Conservation (phyloP, 2,888 invertebrate genomes). For the Baccha elongata region DNA sequence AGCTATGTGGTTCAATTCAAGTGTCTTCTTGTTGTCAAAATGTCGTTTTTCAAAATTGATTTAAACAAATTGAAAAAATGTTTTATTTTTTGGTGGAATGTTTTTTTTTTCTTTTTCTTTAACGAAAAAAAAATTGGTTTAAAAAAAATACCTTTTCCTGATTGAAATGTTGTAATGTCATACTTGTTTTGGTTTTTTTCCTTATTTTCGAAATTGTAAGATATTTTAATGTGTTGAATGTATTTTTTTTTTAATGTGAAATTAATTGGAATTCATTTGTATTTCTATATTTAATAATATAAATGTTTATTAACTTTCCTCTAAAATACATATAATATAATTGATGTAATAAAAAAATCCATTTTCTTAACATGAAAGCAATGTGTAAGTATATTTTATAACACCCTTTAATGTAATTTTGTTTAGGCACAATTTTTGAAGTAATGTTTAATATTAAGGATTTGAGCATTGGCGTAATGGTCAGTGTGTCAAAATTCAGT, state of each 20-base stretch:
- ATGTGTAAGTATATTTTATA: too few species aligned
- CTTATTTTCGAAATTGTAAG: constrained; percentile 14
- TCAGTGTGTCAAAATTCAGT: too few species aligned
- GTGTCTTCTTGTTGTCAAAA: constrained; percentile 67
- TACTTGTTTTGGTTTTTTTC: constrained; percentile 45
- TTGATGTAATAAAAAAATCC: too few species aligned
- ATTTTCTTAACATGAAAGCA: too few species aligned
- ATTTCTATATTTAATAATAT: too few species aligned
- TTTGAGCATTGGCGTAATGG: too few species aligned
- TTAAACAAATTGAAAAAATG: constrained; percentile 17
- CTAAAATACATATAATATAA: too few species aligned
- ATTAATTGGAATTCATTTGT: too few species aligned
- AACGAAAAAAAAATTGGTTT: constrained; percentile 21
- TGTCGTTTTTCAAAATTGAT: constrained; percentile 53
- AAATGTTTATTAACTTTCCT: too few species aligned
- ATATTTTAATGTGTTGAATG: constrained; percentile 9
- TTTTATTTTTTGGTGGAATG: constrained; percentile 32
- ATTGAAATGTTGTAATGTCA: constrained; percentile 51
- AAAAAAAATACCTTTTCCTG: not conserved
- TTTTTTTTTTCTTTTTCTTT: constrained; percentile 2
- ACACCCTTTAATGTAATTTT: too few species aligned
- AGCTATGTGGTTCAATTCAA: constrained; percentile 60
- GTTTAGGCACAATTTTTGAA: too few species aligned
- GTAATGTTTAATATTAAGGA: too few species aligned
- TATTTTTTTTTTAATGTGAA: not conserved